Percentiles rank a stretch among this genome's conserved stretches.
These are phyloP conservation scores for Ooceraea biroi DNA, from an alignment of 1,140 invertebrate species.

Conservation along the genomic window DNA sequence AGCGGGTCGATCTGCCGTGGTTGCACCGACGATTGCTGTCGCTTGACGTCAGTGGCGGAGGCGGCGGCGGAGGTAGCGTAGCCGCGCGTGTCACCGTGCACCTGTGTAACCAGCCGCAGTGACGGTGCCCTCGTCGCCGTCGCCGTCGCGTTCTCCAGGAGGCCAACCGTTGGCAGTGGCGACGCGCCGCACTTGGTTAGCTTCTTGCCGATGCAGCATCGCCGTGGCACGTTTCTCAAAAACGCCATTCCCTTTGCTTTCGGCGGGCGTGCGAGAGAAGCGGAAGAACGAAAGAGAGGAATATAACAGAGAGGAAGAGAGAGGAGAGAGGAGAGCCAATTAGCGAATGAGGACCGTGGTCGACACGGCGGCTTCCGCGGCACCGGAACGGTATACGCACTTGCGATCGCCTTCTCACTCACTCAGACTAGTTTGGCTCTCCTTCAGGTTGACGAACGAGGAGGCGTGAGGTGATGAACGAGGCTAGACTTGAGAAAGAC, in stretches of 20 bases:
- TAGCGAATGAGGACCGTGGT: slow-evolving; percentile 53
- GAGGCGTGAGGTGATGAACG: slow-evolving; percentile 6
- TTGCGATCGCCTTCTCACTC: slow-evolving; percentile 7
- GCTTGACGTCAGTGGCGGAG: slow-evolving; percentile 71
- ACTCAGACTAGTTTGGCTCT: slow-evolving; percentile 28
- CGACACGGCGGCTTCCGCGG: slow-evolving; percentile 43
- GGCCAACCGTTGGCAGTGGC: slow-evolving; percentile 63
- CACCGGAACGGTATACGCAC: slow-evolving; percentile 13
- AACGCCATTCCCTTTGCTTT: slow-evolving; percentile 79
- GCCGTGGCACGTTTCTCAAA: slow-evolving; percentile 80
- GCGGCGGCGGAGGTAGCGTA: slow-evolving; percentile 66
- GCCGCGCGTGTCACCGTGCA: slow-evolving; percentile 71
- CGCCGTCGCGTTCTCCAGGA: slow-evolving; percentile 66
- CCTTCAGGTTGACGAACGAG: slow-evolving; percentile 12
- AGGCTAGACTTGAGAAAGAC: no score
- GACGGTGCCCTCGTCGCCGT: slow-evolving; percentile 63
- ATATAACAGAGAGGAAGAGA: neutral
- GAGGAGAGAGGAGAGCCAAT: slow-evolving; percentile 3
- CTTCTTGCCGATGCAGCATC: slow-evolving; percentile 77
- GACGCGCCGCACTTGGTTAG: slow-evolving; percentile 67
- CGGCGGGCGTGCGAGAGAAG: slow-evolving; percentile 40
- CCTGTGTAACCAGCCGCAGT: slow-evolving; percentile 76
- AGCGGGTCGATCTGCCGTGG: slow-evolving; percentile 90
- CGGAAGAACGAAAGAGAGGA: neutral
- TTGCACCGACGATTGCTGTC: slow-evolving; percentile 70